Percentiles rank a stretch among this genome's conserved stretches.
phyloP scores from a whole-genome alignment of 2,113 vertebrate species.

The Rallus limicola region DNA sequence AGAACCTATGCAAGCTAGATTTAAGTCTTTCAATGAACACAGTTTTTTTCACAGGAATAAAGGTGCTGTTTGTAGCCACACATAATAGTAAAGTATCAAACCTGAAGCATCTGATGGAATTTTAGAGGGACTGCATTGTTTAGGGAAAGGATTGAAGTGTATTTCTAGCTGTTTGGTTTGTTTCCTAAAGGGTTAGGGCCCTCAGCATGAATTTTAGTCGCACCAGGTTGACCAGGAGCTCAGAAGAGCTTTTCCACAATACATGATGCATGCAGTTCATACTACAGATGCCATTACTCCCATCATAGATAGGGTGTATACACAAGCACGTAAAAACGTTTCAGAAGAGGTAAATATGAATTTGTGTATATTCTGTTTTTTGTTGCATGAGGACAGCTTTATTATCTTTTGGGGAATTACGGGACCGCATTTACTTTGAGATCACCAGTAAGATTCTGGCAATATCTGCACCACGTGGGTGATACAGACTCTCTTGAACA shows the following conservation, averaged over 20 bases:
- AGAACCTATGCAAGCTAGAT: neutral
- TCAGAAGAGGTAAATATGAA: neutral
- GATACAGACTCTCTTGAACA: neutral
- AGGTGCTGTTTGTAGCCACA: neutral
- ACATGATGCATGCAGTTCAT: neutral
- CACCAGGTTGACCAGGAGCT: neutral
- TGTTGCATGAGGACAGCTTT: neutral
- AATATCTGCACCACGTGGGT: neutral
- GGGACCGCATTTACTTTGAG: neutral
- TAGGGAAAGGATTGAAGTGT: neutral
- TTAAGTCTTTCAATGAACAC: neutral
- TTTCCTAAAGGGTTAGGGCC: neutral
- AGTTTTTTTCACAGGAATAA: neutral
- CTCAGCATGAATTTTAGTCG: fast-evolving
- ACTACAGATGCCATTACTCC: neutral
- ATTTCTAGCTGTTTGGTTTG: neutral
- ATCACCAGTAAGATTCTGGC: neutral
- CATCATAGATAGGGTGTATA: fast-evolving
- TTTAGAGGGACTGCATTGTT: neutral
- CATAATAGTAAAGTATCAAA: neutral
- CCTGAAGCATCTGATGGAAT: neutral
- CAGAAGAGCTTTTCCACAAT: neutral
- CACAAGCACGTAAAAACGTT: neutral
- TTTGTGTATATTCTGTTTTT: neutral
- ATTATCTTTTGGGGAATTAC: neutral